phyloP scores from a whole-genome alignment of 2,888 invertebrate species.

The Parthenolecanium corni region DNA sequence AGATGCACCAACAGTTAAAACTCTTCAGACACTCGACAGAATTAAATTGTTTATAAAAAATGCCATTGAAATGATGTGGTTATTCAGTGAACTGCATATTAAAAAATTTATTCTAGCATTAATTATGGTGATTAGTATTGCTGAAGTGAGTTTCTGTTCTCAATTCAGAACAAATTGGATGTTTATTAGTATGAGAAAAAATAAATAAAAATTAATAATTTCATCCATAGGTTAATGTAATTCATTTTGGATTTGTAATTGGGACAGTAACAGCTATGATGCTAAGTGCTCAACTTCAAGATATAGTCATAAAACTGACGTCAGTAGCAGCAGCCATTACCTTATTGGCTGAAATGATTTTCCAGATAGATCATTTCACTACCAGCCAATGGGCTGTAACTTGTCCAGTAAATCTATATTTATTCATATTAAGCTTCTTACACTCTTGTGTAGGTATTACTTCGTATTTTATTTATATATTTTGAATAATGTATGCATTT shows the following conservation, averaged over 20 bases:
- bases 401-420: constrained; percentile 42
- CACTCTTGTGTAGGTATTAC: neutral
- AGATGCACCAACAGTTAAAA: constrained; percentile 18
- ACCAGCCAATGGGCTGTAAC: constrained; percentile 60
- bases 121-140: constrained; percentile 52
- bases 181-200: too few species aligned
- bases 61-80: constrained; percentile 55
- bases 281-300: constrained; percentile 54
- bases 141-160: constrained; percentile 65
- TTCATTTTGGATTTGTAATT: constrained; percentile 70
- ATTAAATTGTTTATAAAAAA: constrained; percentile 33
- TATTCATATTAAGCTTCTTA: neutral
- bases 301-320: constrained; percentile 61
- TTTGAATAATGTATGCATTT: too few species aligned
- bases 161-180: too few species aligned
- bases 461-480: too few species aligned
- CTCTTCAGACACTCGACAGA: constrained; percentile 8
- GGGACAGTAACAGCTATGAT: constrained; percentile 63
- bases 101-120: constrained; percentile 75
- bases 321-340: constrained; percentile 68
- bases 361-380: constrained; percentile 80
- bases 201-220: too few species aligned
- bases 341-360: constrained; percentile 85
- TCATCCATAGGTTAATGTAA: constrained; percentile 58
- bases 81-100: constrained; percentile 83